Base-by-base conservation (phyloP, 1,140 invertebrate species). In the Lepidurus packardi region DNA sequence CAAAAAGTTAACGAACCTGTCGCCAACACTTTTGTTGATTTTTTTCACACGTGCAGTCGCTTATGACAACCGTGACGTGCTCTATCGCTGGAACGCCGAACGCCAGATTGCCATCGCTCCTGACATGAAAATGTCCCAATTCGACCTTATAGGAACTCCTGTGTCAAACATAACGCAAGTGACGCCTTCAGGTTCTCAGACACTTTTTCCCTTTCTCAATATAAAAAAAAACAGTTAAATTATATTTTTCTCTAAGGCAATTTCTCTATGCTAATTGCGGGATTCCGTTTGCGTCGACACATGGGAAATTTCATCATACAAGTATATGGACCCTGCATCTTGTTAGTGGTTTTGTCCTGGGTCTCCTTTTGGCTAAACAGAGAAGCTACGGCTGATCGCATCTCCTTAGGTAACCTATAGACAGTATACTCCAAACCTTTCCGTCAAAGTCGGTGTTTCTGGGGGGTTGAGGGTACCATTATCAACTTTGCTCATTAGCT, bases 301-400 rank as follows among this genome's bases (percentile, higher is more conserved):
- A 94, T 94, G 1, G 95, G 95, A 73, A 97, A 96, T 84, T 98
- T 97, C 85, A 87, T 98, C 1, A 93, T 96, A 80, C 93, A 95
- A 86, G 94, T 96, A 13, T 97, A 97, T 85, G 90, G 97, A 41
- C 96, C 97, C 0, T 98, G 96, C 83, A 94, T 95, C 75, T 88
- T 98, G 75, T 95, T 98, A 79, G 96, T 98, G 1, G 93, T 97
- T 1, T 86, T 98, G 0, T 97, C 94, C 0, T 98, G 95, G 95
- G 95, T 98, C 0, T 96, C 94, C 0, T 98, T 98, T 84, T 98
- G 95, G 94, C 95, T 97, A 45, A 95, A 98, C 86, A 88, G 95
- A 41, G 96, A 98, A 86, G 96, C 96, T 0, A 98, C 96, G 0
- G 91, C 93, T 0, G 94, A 95, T 85, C 86, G 94, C 80, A 92